Conservation (phyloP, 2,113 vertebrate species). For the Gymnorhina tibicen region DNA sequence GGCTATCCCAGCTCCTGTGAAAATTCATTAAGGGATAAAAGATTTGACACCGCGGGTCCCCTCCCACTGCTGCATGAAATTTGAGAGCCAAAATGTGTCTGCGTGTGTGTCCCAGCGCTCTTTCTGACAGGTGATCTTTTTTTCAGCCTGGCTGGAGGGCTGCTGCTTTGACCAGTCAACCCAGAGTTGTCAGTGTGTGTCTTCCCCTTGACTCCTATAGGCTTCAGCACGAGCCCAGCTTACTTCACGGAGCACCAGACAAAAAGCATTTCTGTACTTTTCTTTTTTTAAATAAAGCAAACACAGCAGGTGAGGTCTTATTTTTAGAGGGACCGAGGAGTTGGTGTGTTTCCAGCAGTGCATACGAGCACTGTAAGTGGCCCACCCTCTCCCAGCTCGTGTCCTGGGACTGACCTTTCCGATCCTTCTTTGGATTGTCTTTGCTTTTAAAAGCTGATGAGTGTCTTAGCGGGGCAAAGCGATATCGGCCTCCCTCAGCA, state of each 20-base stretch:
- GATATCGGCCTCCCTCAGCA: neutral
- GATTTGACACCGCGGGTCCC: neutral
- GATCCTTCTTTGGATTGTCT: slow-evolving; percentile 13
- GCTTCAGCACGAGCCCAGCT: neutral
- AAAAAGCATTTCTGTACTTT: slow-evolving; percentile 16
- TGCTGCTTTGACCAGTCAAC: slow-evolving; percentile 24
- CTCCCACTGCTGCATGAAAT: slow-evolving; percentile 27
- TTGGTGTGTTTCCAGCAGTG: slow-evolving; percentile 45
- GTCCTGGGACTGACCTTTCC: slow-evolving; percentile 52
- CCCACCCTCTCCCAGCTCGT: slow-evolving; percentile 14
- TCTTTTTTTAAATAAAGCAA: slow-evolving; percentile 52
- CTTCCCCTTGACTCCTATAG: neutral
- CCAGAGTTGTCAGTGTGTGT: neutral
- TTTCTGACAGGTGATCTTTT: slow-evolving; percentile 51
- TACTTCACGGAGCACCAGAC: neutral
- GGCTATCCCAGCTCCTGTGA: slow-evolving; percentile 46
- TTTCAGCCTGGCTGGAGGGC: neutral
- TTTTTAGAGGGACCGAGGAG: slow-evolving; percentile 42
- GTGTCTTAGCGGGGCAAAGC: neutral
- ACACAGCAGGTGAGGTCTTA: slow-evolving; percentile 61
- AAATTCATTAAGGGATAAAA: slow-evolving; percentile 60
- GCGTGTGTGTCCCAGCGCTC: slow-evolving; percentile 25
- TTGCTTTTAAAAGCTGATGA: neutral
- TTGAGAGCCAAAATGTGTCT: slow-evolving; percentile 28
- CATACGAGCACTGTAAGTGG: neutral